Evolutionary conservation across 2,888 invertebrate species (phyloP), one percentile per base, ranked within the genome.

Genomic region (Mimachlamys varia): DNA sequence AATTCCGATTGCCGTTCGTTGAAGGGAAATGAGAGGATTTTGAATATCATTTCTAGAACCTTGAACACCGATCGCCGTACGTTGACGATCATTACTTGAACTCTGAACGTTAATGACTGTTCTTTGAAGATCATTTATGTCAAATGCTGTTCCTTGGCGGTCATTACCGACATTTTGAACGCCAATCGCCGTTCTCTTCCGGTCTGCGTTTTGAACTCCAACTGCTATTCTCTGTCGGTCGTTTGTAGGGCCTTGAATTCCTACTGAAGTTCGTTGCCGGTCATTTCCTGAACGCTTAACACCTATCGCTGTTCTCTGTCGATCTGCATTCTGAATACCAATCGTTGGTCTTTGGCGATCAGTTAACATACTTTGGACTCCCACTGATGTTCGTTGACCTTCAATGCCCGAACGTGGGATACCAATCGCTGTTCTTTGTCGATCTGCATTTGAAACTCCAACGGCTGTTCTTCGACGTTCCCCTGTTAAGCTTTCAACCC

Each of bases 221-320:
- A 33, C 76, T 10, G 33, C 76, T 27, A 17, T 76, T 76, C 76
- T 76, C 7, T 0, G 62, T 5, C 44, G 44, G 44, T 44, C 44
- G n/a, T 76, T 33, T 12, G 27, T 76, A 13, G 62, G 3, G 7
- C 76, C 33, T 76, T 76, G 76, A 76, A 76, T 15, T 10, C 33
- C 76, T 13, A 76, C 33, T 76, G 76, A 33, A 15, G 22, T 22
- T 17, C 27, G 0, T 27, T 76, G 76, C 0, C 33, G 76, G 2
- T 76, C 76, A 33, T 76, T 76, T 76, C 33, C 76, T 76, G 76
- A 76, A 76, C 76, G 76, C 13, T 76, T 27, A 76, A 76, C 76
- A 33, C 76, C 33, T 10, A 27, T 76, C 33, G 76, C 76, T 33
- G 76, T 76, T 76, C 76, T 76, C 33, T 33, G 33, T 27, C 76